These are phyloP conservation scores for Cyanistes caeruleus DNA, from an alignment of 2,113 vertebrate species.

Conservation along the genomic window DNA sequence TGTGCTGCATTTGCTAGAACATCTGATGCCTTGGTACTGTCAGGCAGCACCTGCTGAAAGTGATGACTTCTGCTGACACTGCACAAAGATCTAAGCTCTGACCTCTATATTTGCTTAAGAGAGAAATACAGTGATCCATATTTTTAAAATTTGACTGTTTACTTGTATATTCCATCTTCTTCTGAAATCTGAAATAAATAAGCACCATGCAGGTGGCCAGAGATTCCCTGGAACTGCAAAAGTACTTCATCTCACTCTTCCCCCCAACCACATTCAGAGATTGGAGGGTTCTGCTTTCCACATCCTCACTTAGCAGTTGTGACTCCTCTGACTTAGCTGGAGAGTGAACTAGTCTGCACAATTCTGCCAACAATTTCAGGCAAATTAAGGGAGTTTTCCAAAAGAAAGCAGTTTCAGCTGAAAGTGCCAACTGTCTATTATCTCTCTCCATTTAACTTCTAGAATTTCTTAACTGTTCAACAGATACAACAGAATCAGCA, in stretches of 20 bases:
- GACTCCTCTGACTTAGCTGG: not conserved
- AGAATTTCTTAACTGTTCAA: not conserved
- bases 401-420: not conserved
- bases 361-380: not conserved
- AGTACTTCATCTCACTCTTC: not conserved
- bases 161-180: not conserved
- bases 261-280: not conserved
- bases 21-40: not conserved
- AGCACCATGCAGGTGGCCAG: not conserved
- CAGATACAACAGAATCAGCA: not conserved
- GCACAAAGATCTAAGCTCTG: not conserved
- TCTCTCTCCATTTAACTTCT: not conserved
- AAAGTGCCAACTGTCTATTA: not conserved
- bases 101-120: not conserved
- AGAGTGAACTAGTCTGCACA: not conserved
- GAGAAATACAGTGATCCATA: too few relatives aligned
- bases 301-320: fast-evolving
- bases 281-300: not conserved
- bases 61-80: not conserved
- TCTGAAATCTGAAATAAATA: not conserved
- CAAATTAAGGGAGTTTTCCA: not conserved
- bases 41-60: not conserved
- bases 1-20: not conserved
- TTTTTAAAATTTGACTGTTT: not conserved
- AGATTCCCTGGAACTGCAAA: not conserved